Base-by-base conservation (phyloP, 2,888 invertebrate species). In the Volucella inanis region DNA sequence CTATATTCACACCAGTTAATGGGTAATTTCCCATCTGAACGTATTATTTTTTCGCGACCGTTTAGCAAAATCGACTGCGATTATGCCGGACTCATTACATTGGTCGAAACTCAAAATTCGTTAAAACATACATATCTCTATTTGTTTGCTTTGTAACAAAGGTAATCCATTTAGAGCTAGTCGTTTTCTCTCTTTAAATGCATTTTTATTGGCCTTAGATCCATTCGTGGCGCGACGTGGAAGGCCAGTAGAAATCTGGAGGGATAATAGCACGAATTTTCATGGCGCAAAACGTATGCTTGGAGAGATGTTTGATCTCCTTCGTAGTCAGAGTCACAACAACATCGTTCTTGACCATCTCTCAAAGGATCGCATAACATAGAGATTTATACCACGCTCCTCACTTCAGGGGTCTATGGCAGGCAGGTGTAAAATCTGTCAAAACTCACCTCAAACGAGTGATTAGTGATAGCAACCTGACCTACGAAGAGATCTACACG, bases 401-500 rank as follows among this genome's bases (percentile, higher is more conserved):
- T 2, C 18, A 3, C 2, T 3, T 22, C 18, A 22, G 18, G 18
- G 2, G 18, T 3, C 18, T 22, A 22, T 22, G 18, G 18, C 2
- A 22, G 18, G 18, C 18, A 22, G 2, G 18, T 22, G 2, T 22
- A 9, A 54, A 54, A 54, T 54, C 54, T 10, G 54, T 31, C 14
- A 54, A 54, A 22, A 18, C 22, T n/a, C 54, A 18, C 18, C 54
- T 54, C 22, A 54, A 31, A 4, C 22, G 54, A 11, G 54, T 15
- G 8, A 54, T 54, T 9, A 31, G 54, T 10, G 4, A 54, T 9
- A 10, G 4, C 12, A 54, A 8, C 3, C 41, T 59, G 14, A 59
- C 41, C 8, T 59, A 59, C 18, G 59, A 59, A 15, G 59, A 59
- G 3, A 59, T 59, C 18, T 59, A 59, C 22, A 41, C 15, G 1